Base-by-base conservation (phyloP, 2,888 invertebrate species). In the Standfussiana lucernea region DNA sequence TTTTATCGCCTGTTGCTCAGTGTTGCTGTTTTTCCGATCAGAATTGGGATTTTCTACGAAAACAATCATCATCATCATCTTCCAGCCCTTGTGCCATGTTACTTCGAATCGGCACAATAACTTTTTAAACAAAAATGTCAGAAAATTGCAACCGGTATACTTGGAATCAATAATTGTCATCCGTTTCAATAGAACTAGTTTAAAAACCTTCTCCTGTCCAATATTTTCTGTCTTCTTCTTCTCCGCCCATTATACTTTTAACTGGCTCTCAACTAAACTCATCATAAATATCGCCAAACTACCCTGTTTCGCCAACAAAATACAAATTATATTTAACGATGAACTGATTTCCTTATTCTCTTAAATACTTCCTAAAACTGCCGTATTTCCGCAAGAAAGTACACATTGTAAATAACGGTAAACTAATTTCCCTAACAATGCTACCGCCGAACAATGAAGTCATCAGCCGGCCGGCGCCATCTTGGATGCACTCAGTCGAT, bases 401-500 rank as follows among this genome's bases (percentile, higher is more conserved):
- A 32, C 4, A 67, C 0, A 40, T 66, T 67, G 28, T 42, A 72
- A 82, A 61, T 83, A 86, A 86, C 87, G 84, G 88, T 83, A 77
- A 76, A 59, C 77, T 32, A 77, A 88, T 84, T 79, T 77, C 74
- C 84, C 70, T 86, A 85, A 90, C 90, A 91, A 91, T 86, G 89
- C 90, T 82, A 66, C 82, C 35, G 75, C 86, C 75, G 86, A 88
- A 94, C 93, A 94, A 93, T 94, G 90, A 92, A 93, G 92, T 90
- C 91, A 86, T 93, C 93, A 92, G 50, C 73, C 72, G 59, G 76
- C 56, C 61, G 76, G 35, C 78, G 93, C 93, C 94, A 93, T 93
- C 86, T 93, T 93, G 92, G 85, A 89, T 91, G 91, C 92, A 93
- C 92, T 90, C 77, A 87, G 86, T 86, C 87, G 88, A 92, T 93